These are phyloP conservation scores for Centropus unirufus DNA, from an alignment of 2,113 vertebrate species.

Conservation along the genomic window DNA sequence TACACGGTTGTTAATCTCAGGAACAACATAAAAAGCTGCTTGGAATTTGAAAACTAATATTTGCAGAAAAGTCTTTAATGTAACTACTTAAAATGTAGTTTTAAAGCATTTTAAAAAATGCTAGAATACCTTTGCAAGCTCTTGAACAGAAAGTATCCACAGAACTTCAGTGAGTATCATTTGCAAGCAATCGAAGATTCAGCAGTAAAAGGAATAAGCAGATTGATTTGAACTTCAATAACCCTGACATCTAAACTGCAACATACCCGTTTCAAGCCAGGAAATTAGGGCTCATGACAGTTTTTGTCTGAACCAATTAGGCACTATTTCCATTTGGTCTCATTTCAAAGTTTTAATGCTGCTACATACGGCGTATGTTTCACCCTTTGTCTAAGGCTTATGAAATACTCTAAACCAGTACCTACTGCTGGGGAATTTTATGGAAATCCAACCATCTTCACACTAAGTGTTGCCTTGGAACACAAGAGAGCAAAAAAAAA, in stretches of 20 bases:
- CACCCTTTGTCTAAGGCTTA: not conserved
- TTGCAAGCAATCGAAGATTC: not conserved
- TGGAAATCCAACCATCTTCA: not conserved
- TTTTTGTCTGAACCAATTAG: not conserved
- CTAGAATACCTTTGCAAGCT: not conserved
- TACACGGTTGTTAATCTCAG: not conserved
- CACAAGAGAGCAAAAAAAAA: not conserved
- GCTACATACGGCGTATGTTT: rapidly evolving
- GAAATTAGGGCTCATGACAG: not conserved
- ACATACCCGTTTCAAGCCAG: not conserved
- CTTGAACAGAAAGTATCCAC: not conserved
- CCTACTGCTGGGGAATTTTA: not conserved
- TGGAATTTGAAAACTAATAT: not conserved
- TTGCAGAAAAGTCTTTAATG: not conserved
- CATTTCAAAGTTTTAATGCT: not conserved
- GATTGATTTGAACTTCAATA: not conserved
- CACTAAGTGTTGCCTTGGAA: not conserved
- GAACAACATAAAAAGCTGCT: not conserved
- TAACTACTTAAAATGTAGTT: not conserved
- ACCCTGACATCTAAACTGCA: not conserved
- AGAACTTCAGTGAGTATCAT: not conserved
- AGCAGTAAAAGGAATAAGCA: not conserved
- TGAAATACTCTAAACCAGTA: not conserved
- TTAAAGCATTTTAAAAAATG: not conserved
- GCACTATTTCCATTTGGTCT: not conserved